Base-by-base conservation (phyloP, 2,113 vertebrate species). In the Oryzias curvinotus region DNA sequence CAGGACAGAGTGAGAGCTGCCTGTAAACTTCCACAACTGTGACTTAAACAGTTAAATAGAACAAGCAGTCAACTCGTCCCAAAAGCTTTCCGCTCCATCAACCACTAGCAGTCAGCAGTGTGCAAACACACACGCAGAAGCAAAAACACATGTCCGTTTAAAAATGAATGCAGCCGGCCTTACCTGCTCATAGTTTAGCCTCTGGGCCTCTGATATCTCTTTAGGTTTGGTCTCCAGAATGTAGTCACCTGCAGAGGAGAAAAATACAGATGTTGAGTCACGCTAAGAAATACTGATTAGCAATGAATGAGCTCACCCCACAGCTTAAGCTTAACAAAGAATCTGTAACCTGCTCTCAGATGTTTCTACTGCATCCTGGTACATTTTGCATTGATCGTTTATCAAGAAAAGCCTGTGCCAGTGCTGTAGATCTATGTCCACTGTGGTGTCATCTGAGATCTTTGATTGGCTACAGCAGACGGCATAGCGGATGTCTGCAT, bases 151-250 rank as follows among this genome's bases (percentile, higher is more conserved):
- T 5, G 18, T 5, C 10, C 50, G 30, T 47, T 63, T 60, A 65
- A 62, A 49, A 51, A 57, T 25, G 45, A 23, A 45, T n/a, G 57
- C 8, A 16, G 4, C 47, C 51, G 65, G 52, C 58, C 85, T 91
- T 92, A 99, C 97, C 96, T 98, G 97, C 81, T 99, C 97, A 73
- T 98, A 99, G 92, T 98, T 98, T 73, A 99, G 89, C 78, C 97
- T 92, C 84, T 99, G 97, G 84, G 92, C 95, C 91, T 99, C 97
- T 46, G 97, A 95, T 84, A 99, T 98, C 87, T 99, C 97, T 90
- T 98, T 99, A 64, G 97, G 97, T 78, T 98, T 98, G 84, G 96
- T 94, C 21, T 98, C 97, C 80, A 99, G 94, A 84, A 98, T 98
- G 87, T 98, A 99, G 89, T 99, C 97, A 71, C 97, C 97, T 99